These are phyloP conservation scores for Erythrolamprus reginae DNA, from an alignment of 2,113 vertebrate genomes.

Conservation along the genomic window DNA sequence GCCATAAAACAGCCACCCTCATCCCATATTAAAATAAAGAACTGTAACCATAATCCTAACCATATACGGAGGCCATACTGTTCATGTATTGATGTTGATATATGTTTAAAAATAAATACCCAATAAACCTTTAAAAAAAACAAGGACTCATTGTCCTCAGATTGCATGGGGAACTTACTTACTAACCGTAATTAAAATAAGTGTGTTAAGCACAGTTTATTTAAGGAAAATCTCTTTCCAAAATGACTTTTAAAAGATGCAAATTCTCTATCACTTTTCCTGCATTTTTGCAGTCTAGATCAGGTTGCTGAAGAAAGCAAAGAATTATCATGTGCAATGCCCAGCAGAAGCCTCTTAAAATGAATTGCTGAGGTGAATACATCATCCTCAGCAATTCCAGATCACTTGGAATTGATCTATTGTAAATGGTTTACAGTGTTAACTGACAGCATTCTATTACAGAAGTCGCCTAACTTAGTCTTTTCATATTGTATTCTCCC, in stretches of 20 bases:
- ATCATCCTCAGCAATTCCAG: too few relatives aligned
- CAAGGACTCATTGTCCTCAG: background rate
- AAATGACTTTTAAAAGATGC: background rate
- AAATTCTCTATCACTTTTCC: background rate
- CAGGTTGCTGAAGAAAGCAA: background rate
- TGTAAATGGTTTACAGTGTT: background rate
- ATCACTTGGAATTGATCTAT: background rate
- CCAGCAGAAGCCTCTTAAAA: background rate
- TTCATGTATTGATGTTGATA: too few relatives aligned
- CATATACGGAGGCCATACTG: too few relatives aligned
- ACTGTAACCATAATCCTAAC: too few relatives aligned
- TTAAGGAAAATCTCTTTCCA: too few relatives aligned
- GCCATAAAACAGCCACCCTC: background rate
- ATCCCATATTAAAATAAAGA: background rate
- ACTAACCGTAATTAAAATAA: background rate
- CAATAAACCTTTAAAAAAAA: background rate
- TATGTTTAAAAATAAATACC: too few relatives aligned
- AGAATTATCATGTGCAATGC: background rate
- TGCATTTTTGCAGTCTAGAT: background rate
- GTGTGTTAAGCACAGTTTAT: background rate
- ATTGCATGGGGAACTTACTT: background rate
- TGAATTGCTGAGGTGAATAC: background rate
- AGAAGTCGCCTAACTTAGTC: background rate
- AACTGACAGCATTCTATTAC: background rate
- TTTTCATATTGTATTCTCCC: background rate